Evolutionary conservation across 2,113 vertebrate species (phyloP).

Genomic region (Peromyscus californicus): DNA sequence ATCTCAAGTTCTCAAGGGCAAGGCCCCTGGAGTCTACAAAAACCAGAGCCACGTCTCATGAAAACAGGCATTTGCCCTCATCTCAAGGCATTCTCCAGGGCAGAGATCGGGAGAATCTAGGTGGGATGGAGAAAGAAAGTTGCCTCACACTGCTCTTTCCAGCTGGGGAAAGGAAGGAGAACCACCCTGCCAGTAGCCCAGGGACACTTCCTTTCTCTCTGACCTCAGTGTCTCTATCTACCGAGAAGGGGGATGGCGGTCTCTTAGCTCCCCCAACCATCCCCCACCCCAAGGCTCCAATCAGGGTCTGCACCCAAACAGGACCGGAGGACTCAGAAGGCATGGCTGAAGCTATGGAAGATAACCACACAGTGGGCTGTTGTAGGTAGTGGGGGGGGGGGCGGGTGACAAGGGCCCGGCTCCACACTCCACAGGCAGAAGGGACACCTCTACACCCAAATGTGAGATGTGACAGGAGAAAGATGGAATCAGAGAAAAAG

Average conservation of each 20-base stretch:
- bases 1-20: not conserved
- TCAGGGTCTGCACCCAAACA: rapidly evolving
- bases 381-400: too few relatives aligned
- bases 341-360: not conserved
- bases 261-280: not conserved
- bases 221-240: not conserved
- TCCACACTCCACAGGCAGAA: too few relatives aligned
- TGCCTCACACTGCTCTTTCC: not conserved
- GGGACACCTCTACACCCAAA: rapidly evolving
- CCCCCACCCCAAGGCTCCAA: not conserved
- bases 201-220: not conserved
- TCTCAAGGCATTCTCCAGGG: not conserved
- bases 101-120: not conserved
- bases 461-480: not conserved
- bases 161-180: not conserved
- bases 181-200: not conserved
- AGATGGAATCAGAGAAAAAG: not conserved
- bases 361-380: not conserved
- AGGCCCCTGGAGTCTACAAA: too few relatives aligned
- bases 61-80: not conserved
- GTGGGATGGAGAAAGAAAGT: too few relatives aligned
- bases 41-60: not conserved
- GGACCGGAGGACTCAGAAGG: not conserved
- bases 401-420: not conserved
- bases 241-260: not conserved